These are phyloP conservation scores for Triops longicaudatus DNA, from an alignment of 1,140 invertebrate species.

Conservation along the genomic window DNA sequence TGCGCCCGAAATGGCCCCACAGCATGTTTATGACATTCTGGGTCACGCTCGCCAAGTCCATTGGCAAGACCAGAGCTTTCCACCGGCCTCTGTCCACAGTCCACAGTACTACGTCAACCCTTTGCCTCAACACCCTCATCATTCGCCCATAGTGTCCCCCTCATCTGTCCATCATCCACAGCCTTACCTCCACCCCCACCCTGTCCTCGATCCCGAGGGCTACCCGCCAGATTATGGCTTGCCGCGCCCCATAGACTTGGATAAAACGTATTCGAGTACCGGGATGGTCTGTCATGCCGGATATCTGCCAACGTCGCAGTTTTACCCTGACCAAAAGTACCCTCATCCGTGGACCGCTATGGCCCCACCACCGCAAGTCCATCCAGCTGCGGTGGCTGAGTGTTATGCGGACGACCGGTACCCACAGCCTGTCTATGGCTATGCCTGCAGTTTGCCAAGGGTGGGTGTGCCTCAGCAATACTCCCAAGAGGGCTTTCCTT, in stretches of 20 bases:
- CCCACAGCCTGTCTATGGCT: constrained; percentile 40
- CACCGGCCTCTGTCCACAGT: constrained; percentile 13
- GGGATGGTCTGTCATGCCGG: constrained; percentile 29
- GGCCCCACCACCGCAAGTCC: constrained; percentile 3
- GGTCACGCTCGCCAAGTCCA: constrained; percentile 20
- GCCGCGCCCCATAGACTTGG: constrained; percentile 35
- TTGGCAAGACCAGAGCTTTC: constrained; percentile 28
- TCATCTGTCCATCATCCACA: constrained; percentile 41
- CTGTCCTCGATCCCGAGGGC: constrained; percentile 60
- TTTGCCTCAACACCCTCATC: constrained; percentile 41
- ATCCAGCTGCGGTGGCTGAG: constrained; percentile 42
- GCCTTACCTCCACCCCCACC: constrained; percentile 56
- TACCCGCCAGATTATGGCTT: constrained; percentile 70
- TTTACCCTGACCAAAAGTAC: constrained; percentile 28
- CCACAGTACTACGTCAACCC: constrained; percentile 16
- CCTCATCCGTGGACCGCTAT: constrained; percentile 18
- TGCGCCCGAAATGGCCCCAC: constrained; percentile 7
- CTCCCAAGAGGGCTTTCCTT: constrained; percentile 24
- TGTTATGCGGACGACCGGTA: constrained; percentile 70
- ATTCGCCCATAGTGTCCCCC: constrained; percentile 31
- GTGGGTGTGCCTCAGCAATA: background rate
- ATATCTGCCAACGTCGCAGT: constrained; percentile 33
- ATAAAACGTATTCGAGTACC: constrained; percentile 19
- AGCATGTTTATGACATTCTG: constrained; percentile 9
- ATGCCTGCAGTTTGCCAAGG: background rate